These are phyloP conservation scores for Oscheius myriophilus DNA, from an alignment of 2,888 invertebrate genomes.

Conservation along the genomic window DNA sequence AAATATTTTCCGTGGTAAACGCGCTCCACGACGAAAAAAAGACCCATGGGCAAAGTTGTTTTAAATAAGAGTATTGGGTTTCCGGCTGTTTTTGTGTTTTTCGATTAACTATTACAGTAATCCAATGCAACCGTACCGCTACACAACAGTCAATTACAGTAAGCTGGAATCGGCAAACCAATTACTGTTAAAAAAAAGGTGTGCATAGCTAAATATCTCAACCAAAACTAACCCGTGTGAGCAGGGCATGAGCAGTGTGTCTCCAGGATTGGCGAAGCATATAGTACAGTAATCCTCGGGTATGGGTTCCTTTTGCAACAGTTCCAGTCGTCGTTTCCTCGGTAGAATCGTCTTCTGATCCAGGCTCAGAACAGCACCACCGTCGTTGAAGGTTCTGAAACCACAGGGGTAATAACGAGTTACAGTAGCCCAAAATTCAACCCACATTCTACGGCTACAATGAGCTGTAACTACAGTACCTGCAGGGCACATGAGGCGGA, in stretches of 20 bases:
- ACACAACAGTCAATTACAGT: too few relatives aligned
- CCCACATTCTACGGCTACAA: too few relatives aligned
- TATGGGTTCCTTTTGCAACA: conserved; percentile 79
- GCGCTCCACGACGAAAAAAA: too few relatives aligned
- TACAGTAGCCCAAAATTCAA: background rate
- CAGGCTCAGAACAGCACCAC: conserved; percentile 80
- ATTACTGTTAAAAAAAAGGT: too few relatives aligned
- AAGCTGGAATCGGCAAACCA: too few relatives aligned
- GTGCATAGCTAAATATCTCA: too few relatives aligned
- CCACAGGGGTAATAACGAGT: background rate
- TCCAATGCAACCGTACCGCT: too few relatives aligned
- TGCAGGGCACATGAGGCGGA: conserved; percentile 77
- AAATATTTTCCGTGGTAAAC: too few relatives aligned
- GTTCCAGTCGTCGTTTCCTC: conserved; percentile 81
- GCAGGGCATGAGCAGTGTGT: conserved; percentile 83
- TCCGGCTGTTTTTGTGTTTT: too few relatives aligned
- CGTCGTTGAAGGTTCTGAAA: conserved; percentile 73
- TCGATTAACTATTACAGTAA: too few relatives aligned
- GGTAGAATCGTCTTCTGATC: conserved; percentile 86
- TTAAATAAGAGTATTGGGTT: too few relatives aligned
- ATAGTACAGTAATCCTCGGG: conserved; percentile 81
- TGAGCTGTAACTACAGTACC: conserved; percentile 19
- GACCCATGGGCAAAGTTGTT: too few relatives aligned
- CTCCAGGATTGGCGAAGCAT: conserved; percentile 84
- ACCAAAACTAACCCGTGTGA: conserved; percentile 84